phyloP scores from a whole-genome alignment of 2,113 vertebrate species.

The Meleagris gallopavo region DNA sequence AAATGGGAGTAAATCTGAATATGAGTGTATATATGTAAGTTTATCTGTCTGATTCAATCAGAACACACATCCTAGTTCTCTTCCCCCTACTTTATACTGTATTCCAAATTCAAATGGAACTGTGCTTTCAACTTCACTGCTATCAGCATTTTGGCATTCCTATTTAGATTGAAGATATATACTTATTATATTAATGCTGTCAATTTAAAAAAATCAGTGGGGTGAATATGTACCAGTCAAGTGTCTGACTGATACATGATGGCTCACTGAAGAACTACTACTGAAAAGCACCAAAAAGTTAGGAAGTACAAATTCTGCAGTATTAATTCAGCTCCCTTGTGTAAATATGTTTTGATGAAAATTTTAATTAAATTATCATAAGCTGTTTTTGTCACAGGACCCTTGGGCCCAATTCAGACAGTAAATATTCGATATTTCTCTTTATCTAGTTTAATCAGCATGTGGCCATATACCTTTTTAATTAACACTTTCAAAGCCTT shows the following conservation, averaged over 20 bases:
- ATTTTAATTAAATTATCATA: conserved; percentile 66
- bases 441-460: conserved; percentile 55
- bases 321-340: conserved; percentile 9
- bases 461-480: conserved; percentile 52
- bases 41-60: not conserved
- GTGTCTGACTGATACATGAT: not conserved
- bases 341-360: conserved; percentile 54
- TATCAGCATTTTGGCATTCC: not conserved
- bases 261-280: not conserved
- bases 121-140: not conserved
- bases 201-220: not conserved
- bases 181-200: not conserved
- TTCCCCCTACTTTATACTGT: not conserved
- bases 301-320: conserved; percentile 7
- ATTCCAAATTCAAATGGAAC: not conserved
- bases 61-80: not conserved
- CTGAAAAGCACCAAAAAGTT: not conserved
- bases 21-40: not conserved
- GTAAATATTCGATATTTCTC: conserved; percentile 42
- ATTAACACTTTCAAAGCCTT: conserved; percentile 51
- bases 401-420: conserved; percentile 31
- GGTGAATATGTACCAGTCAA: not conserved
- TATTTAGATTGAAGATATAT: not conserved
- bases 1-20: not conserved
- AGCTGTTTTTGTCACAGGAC: conserved; percentile 52